Evolutionary conservation across 1,140 invertebrate genomes (phyloP).

Genomic region (Phymorhynchus buccinoides): DNA sequence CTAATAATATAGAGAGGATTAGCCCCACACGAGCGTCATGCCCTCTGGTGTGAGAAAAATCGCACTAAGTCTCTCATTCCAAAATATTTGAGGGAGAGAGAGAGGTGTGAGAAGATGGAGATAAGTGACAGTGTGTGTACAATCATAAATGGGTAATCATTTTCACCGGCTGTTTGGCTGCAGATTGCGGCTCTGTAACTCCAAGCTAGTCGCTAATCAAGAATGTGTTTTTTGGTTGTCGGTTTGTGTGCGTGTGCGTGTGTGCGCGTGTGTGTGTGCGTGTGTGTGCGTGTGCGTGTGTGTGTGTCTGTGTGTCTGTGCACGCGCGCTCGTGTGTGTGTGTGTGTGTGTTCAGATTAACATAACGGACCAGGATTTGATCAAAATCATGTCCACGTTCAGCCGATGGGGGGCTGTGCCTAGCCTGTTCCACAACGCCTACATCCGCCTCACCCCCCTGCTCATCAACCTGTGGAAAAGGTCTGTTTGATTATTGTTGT

Average conservation of each 20-base stretch:
- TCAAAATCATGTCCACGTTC: not conserved
- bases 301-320: not conserved
- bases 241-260: not conserved
- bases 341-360: not conserved
- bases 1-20: too few relatives aligned
- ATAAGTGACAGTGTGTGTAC: too few relatives aligned
- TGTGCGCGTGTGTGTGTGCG: slow-evolving; percentile 3
- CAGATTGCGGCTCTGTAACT: too few relatives aligned
- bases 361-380: not conserved
- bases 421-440: not conserved
- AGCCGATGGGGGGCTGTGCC: not conserved
- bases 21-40: too few relatives aligned
- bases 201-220: too few relatives aligned
- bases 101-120: too few relatives aligned
- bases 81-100: too few relatives aligned
- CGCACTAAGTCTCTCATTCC: too few relatives aligned
- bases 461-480: not conserved
- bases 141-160: too few relatives aligned
- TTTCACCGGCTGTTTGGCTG: too few relatives aligned
- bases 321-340: not conserved
- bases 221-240: not conserved
- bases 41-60: too few relatives aligned
- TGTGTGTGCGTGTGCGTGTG: not conserved
- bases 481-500: not conserved
- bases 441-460: not conserved